These are phyloP conservation scores for Carduelis carduelis DNA, from an alignment of 2,797 vertebrate genomes.

Conservation along the genomic window DNA sequence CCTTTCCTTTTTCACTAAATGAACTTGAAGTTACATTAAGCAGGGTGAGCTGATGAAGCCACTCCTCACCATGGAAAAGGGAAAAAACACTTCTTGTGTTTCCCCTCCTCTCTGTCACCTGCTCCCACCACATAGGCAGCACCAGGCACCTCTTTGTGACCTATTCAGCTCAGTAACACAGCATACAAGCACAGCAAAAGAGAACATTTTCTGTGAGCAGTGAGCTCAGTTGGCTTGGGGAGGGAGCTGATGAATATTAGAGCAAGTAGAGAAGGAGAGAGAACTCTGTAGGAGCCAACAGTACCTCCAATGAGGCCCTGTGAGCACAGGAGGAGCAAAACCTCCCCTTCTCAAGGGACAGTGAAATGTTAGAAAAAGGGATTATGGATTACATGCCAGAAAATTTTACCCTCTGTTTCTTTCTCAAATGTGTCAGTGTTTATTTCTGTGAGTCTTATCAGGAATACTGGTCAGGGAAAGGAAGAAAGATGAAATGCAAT, in stretches of 20 bases:
- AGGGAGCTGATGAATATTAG: background rate
- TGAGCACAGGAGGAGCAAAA: background rate
- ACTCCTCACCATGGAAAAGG: background rate
- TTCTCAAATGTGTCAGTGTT: background rate
- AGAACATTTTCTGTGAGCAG: background rate
- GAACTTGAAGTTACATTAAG: background rate
- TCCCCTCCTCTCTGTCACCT: background rate
- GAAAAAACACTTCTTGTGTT: background rate
- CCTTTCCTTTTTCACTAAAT: background rate
- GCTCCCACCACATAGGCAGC: rapidly evolving
- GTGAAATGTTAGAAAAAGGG: background rate
- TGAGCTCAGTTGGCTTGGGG: background rate
- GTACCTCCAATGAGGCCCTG: background rate
- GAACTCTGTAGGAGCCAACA: too few relatives aligned
- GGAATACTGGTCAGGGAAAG: background rate
- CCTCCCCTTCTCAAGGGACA: background rate
- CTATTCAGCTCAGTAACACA: background rate
- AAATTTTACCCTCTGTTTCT: background rate
- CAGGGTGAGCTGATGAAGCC: background rate
- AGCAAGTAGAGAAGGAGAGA: background rate
- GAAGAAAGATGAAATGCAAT: background rate
- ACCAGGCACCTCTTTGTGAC: rapidly evolving
- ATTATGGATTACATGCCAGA: background rate
- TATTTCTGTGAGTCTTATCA: background rate
- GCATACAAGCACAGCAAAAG: background rate